A percentile compares a stretch with the other conserved stretches of the same genome.
Conservation (phyloP, 2,797 vertebrate genomes). For the Enteromius unitaeniatus region DNA sequence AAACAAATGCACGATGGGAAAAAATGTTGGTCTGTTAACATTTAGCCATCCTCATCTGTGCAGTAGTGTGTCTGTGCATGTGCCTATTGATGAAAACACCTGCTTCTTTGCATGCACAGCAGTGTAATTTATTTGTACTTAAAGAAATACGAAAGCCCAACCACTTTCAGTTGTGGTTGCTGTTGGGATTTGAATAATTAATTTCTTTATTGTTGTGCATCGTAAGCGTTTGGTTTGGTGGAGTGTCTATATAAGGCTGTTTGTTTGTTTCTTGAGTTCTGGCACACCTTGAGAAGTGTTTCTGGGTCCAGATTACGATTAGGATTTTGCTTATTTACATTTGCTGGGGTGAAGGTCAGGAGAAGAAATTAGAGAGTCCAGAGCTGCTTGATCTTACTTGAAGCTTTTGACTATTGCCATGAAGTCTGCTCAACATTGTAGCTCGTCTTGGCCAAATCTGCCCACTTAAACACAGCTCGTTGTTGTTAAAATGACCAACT, state of each 20-base stretch:
- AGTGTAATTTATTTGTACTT: neutral
- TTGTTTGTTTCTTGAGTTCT: slow-evolving; percentile 10
- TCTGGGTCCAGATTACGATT: neutral
- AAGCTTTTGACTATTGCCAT: neutral
- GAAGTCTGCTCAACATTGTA: neutral
- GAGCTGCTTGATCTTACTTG: slow-evolving; percentile 19
- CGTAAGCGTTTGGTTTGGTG: neutral
- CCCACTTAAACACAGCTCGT: neutral
- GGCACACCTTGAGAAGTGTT: neutral
- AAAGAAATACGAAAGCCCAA: neutral
- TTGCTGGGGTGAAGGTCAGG: neutral
- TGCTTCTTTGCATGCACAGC: neutral
- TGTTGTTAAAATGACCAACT: neutral
- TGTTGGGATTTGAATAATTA: slow-evolving; percentile 46
- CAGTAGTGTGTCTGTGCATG: slow-evolving; percentile 1
- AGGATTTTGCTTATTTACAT: neutral
- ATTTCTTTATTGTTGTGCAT: slow-evolving; percentile 35
- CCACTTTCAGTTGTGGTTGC: neutral
- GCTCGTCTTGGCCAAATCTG: neutral
- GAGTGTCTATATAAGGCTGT: neutral
- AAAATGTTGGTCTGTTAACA: neutral
- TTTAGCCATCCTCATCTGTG: neutral
- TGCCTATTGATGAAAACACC: slow-evolving; percentile 1
- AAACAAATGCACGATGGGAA: slow-evolving; percentile 4
- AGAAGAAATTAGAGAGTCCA: neutral